Evolutionary conservation across 2,113 vertebrate species (phyloP), one percentile per base, ranked within the genome.

Genomic region (Perca fluviatilis): DNA sequence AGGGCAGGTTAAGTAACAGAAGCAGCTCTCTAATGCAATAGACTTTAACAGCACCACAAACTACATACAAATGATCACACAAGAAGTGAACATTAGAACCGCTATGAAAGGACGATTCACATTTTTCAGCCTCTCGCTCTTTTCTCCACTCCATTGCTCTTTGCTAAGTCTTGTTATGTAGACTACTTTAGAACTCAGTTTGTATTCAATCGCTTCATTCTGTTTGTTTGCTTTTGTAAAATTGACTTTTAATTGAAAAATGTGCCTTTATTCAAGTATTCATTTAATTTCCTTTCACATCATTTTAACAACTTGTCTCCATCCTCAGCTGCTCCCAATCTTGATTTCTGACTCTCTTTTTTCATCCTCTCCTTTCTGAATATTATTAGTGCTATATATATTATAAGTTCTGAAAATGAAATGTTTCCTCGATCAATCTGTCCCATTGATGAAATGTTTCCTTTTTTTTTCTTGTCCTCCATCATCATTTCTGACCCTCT

Each of bases 331-430:
- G 19, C 60, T 62, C 25, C 25, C 2, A 19, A 33, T 63, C 33
- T 27, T 58, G 4, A 63, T 63, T 21, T 62, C 9, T 19, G 27
- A n/a, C n/a, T 47, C 5, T 65, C 43, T 25, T 66, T 11, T 15
- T 64, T 40, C 33, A 36, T 13, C 33, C 61, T 36, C n/a, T 65
- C 46, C 40, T 58, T n/a, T 58, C 69, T 71, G 68, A 54, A 36
- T 70, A 27, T 0, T 11, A 27, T 60, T 30, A 33, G 54, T 33
- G 23, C 23, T 30, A n/a, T 46, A 15, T 18, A 15, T 18, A 49
- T 30, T 46, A 46, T 8, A 61, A 61, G 10, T 60, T 19, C 40
- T 27, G 6, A 30, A 46, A 27, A 71, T 57, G n/a, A 71, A 71
- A 71, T 23, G 58, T 30, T 62, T 74, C 57, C 43, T 61, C 7